These are phyloP conservation scores for Drosophila nigritarsus DNA, from an alignment of 2,888 invertebrate genomes.

Conservation along the genomic window DNA sequence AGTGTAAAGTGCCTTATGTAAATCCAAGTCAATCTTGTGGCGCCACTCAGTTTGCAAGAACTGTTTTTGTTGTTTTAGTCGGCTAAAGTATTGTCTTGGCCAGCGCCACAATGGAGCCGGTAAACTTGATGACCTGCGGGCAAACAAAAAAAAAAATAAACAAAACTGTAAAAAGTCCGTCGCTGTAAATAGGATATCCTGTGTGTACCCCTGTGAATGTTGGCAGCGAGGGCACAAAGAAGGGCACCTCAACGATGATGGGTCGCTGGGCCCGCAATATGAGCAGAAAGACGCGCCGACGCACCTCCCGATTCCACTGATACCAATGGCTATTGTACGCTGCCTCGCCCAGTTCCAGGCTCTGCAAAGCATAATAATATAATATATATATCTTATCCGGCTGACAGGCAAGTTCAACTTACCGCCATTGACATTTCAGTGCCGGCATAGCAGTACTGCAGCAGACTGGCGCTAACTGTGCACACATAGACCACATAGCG, in stretches of 20 bases:
- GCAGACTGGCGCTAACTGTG: constrained; percentile 55
- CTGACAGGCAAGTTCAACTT: constrained; percentile 2
- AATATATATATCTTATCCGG: not conserved
- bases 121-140: constrained; percentile 69
- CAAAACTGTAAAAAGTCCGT: not conserved
- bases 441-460: constrained; percentile 68
- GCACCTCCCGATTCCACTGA: constrained; percentile 57
- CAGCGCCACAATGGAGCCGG: constrained; percentile 74
- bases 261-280: constrained; percentile 64
- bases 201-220: constrained; percentile 50
- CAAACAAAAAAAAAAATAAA: not conserved
- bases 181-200: not conserved
- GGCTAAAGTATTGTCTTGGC: constrained; percentile 66
- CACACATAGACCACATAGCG: constrained; percentile 63
- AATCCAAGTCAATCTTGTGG: constrained; percentile 19
- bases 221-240: constrained; percentile 60
- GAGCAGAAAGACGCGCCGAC: constrained; percentile 53
- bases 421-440: constrained; percentile 66
- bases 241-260: constrained; percentile 58
- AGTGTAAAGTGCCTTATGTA: constrained; percentile 14
- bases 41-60: constrained; percentile 21
- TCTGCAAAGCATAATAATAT: constrained; percentile 27
- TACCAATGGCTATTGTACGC: constrained; percentile 70
- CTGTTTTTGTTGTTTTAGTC: constrained; percentile 12
- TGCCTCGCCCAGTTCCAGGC: constrained; percentile 59